A percentile compares a stretch with the other conserved stretches of the same genome.
phyloP scores from a whole-genome alignment of 2,888 invertebrate genomes.

The Endotricha flammealis region DNA sequence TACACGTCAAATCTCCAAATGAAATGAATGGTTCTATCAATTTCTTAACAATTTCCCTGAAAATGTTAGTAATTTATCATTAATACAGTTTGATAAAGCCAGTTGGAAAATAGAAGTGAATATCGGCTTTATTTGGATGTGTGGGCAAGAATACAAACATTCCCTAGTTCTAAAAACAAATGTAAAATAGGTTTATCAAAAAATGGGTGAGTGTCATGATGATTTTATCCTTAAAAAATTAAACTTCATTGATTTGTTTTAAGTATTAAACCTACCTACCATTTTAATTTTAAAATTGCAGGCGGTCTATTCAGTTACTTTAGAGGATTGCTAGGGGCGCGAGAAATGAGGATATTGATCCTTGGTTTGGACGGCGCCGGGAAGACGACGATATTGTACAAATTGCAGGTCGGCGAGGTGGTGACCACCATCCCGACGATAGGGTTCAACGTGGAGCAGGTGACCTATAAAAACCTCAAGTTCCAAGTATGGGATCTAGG shows the following conservation, averaged over 20 bases:
- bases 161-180: slow-evolving; percentile 54
- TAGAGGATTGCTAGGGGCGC: slow-evolving; percentile 94
- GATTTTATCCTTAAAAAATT: slow-evolving; percentile 24
- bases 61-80: slow-evolving; percentile 46
- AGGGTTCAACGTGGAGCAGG: slow-evolving; percentile 99
- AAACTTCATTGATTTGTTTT: slow-evolving; percentile 28
- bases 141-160: slow-evolving; percentile 32
- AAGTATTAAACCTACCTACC: slow-evolving; percentile 14
- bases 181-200: slow-evolving; percentile 55
- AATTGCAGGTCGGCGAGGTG: slow-evolving; percentile 98
- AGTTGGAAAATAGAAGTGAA: slow-evolving; percentile 29
- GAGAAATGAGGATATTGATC: slow-evolving; percentile 98
- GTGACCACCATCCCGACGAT: slow-evolving; percentile 99
- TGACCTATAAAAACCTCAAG: slow-evolving; percentile 98
- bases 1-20: slow-evolving; percentile 69
- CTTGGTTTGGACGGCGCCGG: slow-evolving; percentile 99
- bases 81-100: slow-evolving; percentile 29
- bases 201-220: slow-evolving; percentile 58
- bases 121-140: slow-evolving; percentile 32
- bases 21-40: slow-evolving; percentile 16
- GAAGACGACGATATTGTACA: slow-evolving; percentile 98
- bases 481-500: slow-evolving; percentile 99
- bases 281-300: slow-evolving; percentile 55
- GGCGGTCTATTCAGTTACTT: slow-evolving; percentile 98
- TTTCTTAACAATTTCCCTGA: slow-evolving; percentile 33